These are phyloP conservation scores for Trichonephila inaurata DNA, from an alignment of 1,140 invertebrate species.

Conservation along the genomic window DNA sequence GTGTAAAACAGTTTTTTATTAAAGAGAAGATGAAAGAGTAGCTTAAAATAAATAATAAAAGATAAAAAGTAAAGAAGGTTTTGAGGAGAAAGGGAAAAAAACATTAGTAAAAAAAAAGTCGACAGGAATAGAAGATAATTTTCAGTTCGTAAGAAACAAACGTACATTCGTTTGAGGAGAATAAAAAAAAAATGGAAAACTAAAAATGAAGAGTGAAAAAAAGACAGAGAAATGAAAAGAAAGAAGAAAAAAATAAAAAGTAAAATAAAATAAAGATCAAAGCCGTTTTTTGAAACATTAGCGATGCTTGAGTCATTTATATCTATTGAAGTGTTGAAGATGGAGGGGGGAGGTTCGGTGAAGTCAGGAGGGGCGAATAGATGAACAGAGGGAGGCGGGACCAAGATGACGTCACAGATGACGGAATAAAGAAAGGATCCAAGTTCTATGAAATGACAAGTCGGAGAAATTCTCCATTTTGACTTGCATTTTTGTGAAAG, in stretches of 20 bases:
- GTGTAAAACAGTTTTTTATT: conserved; percentile 77
- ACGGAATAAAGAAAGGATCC: conserved; percentile 62
- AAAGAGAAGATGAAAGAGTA: conserved; percentile 74
- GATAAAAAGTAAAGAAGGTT: conserved; percentile 63
- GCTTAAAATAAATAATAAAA: conserved; percentile 76
- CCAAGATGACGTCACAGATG: conserved; percentile 55
- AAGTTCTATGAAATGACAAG: conserved; percentile 51
- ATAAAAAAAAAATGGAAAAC: neutral
- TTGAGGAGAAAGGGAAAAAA: conserved; percentile 8
- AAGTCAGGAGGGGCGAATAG: conserved; percentile 4
- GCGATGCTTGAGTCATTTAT: conserved; percentile 75
- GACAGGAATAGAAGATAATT: conserved; percentile 75
- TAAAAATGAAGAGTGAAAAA: conserved; percentile 35
- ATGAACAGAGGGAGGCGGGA: conserved; percentile 38
- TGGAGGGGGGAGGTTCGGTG: neutral
- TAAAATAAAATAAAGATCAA: conserved; percentile 68
- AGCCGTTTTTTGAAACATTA: conserved; percentile 76
- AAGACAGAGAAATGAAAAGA: conserved; percentile 1
- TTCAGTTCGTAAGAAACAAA: conserved; percentile 73
- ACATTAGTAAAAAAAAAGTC: conserved; percentile 15
- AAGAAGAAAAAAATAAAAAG: neutral
- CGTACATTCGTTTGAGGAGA: conserved; percentile 58
- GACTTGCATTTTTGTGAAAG: neutral
- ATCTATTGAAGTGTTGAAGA: conserved; percentile 76
- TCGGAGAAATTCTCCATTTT: conserved; percentile 34